These are phyloP conservation scores for Cirrhinus mrigala DNA, from an alignment of 2,797 vertebrate genomes.

Conservation along the genomic window DNA sequence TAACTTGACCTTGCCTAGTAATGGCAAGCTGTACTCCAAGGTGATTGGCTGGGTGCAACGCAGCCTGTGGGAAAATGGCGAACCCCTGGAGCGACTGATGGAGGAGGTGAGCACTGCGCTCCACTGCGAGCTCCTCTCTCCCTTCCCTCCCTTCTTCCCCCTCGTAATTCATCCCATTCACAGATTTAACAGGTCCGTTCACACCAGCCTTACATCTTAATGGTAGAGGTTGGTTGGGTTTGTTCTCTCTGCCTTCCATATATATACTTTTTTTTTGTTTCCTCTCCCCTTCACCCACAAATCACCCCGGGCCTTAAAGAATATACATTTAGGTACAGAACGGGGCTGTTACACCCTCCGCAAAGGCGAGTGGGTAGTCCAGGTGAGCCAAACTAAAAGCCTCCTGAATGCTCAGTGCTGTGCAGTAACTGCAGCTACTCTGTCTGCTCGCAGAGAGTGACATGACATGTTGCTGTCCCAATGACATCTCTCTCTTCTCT, in stretches of 20 bases:
- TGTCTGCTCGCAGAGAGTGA: constrained; percentile 55
- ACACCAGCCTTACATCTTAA: constrained; percentile 38
- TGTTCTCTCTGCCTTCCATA: constrained; percentile 67
- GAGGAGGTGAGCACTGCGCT: constrained; percentile 93
- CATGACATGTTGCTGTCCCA: constrained; percentile 75
- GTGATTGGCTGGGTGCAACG: constrained; percentile 99
- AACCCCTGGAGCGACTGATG: constrained; percentile 94
- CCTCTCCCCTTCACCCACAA: constrained; percentile 75
- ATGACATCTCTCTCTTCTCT: constrained; percentile 84
- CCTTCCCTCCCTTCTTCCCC: constrained; percentile 53
- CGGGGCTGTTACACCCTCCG: constrained; percentile 73
- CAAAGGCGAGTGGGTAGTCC: constrained; percentile 86
- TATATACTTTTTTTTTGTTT: constrained; percentile 49
- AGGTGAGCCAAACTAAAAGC: constrained; percentile 86
- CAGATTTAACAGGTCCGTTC: constrained; percentile 48
- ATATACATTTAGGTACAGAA: constrained; percentile 66
- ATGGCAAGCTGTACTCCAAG: constrained; percentile 97
- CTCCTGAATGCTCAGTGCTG: constrained; percentile 77
- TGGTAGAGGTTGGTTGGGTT: constrained; percentile 64
- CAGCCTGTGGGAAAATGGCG: constrained; percentile 97
- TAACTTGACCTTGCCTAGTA: constrained; percentile 94
- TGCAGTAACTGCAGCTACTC: constrained; percentile 64
- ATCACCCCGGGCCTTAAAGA: constrained; percentile 76
- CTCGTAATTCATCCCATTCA: constrained; percentile 49
- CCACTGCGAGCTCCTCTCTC: constrained; percentile 38